These are phyloP conservation scores for Pedionomus torquatus DNA, from an alignment of 2,113 vertebrate genomes.

Conservation along the genomic window DNA sequence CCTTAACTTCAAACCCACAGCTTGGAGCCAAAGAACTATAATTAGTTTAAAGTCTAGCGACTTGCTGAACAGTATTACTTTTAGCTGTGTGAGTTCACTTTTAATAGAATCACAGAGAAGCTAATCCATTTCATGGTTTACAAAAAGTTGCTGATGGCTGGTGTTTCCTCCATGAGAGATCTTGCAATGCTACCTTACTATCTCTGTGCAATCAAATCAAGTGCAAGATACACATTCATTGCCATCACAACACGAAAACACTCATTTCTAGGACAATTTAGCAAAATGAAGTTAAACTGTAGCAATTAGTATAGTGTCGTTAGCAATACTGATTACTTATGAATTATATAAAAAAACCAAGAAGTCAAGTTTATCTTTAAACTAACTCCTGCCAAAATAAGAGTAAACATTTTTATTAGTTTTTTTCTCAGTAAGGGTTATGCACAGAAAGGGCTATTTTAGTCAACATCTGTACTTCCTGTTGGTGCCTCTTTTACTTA, in stretches of 20 bases:
- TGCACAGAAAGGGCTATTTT: neutral
- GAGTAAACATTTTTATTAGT: neutral
- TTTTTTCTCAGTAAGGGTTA: neutral
- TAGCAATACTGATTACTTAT: neutral
- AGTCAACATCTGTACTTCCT: neutral
- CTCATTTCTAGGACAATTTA: neutral
- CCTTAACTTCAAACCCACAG: constrained; percentile 29
- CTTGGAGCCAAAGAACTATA: constrained; percentile 12
- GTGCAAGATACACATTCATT: neutral
- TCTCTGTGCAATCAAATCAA: neutral
- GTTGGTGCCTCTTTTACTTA: neutral
- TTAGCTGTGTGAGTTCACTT: constrained; percentile 19
- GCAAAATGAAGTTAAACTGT: neutral
- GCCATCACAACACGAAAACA: neutral
- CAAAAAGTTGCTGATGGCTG: constrained; percentile 3
- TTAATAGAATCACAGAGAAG: neutral
- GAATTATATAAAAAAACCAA: neutral
- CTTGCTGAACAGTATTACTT: constrained; percentile 3
- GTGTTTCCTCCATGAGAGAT: neutral
- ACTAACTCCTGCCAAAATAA: neutral
- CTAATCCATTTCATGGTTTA: neutral
- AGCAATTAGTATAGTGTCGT: neutral
- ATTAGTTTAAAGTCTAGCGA: constrained; percentile 18
- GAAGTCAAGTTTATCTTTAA: neutral
- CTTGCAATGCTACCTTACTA: neutral